Conservation (phyloP, 1,140 invertebrate species). For the Leguminivora glycinivorella region DNA sequence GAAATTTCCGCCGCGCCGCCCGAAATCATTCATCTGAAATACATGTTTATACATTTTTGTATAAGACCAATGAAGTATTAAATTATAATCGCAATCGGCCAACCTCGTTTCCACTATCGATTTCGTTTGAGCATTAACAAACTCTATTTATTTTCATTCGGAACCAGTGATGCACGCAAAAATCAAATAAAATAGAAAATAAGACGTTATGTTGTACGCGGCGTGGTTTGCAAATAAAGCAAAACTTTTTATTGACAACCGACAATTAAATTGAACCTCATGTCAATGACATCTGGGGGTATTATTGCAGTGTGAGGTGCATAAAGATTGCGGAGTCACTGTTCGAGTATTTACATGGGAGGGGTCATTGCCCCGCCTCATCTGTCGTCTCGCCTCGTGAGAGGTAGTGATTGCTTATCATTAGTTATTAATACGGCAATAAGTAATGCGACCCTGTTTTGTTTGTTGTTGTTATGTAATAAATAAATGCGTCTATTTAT, state of each 20-base stretch:
- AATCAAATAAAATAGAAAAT: slow-evolving; percentile 25
- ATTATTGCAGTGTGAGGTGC: slow-evolving; percentile 9
- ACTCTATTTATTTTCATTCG: slow-evolving; percentile 2
- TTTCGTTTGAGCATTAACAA: background rate
- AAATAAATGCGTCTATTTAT: slow-evolving; percentile 15
- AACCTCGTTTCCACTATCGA: background rate
- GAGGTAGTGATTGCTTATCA: slow-evolving; percentile 24
- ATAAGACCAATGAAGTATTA: slow-evolving; percentile 3
- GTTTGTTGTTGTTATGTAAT: slow-evolving; percentile 17
- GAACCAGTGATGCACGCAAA: slow-evolving; percentile 13
- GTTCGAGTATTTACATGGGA: slow-evolving; percentile 25
- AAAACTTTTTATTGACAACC: slow-evolving; percentile 9
- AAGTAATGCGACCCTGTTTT: slow-evolving; percentile 21
- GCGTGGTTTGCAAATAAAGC: slow-evolving; percentile 21
- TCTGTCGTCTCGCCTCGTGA: slow-evolving; percentile 5
- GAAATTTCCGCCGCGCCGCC: background rate
- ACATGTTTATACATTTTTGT: background rate
- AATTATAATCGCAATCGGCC: background rate
- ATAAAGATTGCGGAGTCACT: slow-evolving; percentile 18
- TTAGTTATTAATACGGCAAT: slow-evolving; percentile 26
- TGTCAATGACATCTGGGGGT: background rate
- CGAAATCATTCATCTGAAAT: background rate
- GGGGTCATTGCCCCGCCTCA: slow-evolving; percentile 1
- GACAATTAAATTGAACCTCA: slow-evolving; percentile 1
- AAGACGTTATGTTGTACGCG: slow-evolving; percentile 9